phyloP scores from a whole-genome alignment of 2,888 invertebrate genomes.

The Eurytoma adleriae region DNA sequence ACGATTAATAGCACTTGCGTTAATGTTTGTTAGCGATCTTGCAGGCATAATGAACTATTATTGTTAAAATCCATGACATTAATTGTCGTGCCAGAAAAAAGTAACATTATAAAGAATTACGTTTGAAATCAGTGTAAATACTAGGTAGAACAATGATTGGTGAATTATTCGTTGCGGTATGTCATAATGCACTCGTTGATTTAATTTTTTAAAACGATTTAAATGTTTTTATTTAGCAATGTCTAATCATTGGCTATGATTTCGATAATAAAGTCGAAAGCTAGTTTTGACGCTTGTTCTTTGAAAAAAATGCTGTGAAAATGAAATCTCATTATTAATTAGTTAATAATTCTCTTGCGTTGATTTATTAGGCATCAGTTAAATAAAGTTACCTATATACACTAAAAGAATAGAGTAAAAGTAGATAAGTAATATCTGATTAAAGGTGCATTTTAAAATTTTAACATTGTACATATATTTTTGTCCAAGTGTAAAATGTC shows the following conservation, averaged over 20 bases:
- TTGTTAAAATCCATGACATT: conserved; percentile 44
- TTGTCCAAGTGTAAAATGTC: conserved; percentile 46
- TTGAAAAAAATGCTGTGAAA: conserved; percentile 46
- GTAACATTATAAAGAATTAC: conserved; percentile 23
- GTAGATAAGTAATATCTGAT: conserved; percentile 15
- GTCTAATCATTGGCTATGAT: conserved; percentile 28
- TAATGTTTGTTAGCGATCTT: conserved; percentile 37
- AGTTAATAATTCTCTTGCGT: conserved; percentile 22
- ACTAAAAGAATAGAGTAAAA: conserved; percentile 36
- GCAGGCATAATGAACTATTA: conserved; percentile 37
- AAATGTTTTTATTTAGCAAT: conserved; percentile 26
- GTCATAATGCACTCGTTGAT: conserved; percentile 31
- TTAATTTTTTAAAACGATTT: conserved; percentile 29
- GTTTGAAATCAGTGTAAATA: conserved; percentile 50
- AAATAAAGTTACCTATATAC: conserved; percentile 34
- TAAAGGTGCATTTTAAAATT: conserved; percentile 44
- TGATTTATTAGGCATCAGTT: conserved; percentile 37
- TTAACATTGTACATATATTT: conserved; percentile 46
- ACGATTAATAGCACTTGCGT: conserved; percentile 36
- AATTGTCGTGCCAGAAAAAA: conserved; percentile 34
- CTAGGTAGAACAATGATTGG: conserved; percentile 54
- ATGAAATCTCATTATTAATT: not conserved
- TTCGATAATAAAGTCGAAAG: conserved; percentile 23
- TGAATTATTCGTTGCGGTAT: conserved; percentile 25
- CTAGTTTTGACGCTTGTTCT: conserved; percentile 33